A percentile compares a stretch with the other conserved stretches of the same genome.
phyloP scores from a whole-genome alignment of 2,113 vertebrate species.

The Chamaea fasciata region DNA sequence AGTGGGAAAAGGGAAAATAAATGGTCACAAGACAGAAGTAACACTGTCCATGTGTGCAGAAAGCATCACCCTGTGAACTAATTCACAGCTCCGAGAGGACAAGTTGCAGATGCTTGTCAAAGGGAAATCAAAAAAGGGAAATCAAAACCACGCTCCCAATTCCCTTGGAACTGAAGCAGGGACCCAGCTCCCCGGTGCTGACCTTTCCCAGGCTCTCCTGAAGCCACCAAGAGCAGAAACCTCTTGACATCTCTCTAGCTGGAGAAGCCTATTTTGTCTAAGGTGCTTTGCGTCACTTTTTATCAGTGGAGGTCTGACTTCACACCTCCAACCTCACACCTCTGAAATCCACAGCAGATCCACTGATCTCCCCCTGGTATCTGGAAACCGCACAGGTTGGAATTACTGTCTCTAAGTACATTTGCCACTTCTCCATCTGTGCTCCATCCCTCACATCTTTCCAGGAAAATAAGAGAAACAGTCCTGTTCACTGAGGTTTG shows the following conservation, averaged over 20 bases:
- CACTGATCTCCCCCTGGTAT: neutral
- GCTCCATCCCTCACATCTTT: neutral
- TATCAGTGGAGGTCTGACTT: neutral
- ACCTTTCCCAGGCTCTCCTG: neutral
- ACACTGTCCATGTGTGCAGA: neutral
- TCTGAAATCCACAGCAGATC: neutral
- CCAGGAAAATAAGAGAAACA: neutral
- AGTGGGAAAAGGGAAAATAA: neutral
- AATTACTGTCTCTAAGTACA: neutral
- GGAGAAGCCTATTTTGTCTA: neutral
- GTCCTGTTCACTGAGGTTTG: neutral
- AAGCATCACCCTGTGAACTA: neutral
- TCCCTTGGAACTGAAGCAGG: neutral
- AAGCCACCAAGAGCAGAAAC: neutral
- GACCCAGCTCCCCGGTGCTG: neutral
- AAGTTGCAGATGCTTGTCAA: neutral
- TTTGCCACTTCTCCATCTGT: neutral
- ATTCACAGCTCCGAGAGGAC: neutral
- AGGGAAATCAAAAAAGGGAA: too few relatives aligned
- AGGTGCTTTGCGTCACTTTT: neutral
- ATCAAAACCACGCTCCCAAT: neutral
- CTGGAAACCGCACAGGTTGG: neutral
- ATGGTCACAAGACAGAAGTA: accelerated
- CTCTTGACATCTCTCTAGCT: neutral
- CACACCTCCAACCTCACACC: neutral